phyloP scores from a whole-genome alignment of 2,888 invertebrate species.

The Tricholauxania praeusta region DNA sequence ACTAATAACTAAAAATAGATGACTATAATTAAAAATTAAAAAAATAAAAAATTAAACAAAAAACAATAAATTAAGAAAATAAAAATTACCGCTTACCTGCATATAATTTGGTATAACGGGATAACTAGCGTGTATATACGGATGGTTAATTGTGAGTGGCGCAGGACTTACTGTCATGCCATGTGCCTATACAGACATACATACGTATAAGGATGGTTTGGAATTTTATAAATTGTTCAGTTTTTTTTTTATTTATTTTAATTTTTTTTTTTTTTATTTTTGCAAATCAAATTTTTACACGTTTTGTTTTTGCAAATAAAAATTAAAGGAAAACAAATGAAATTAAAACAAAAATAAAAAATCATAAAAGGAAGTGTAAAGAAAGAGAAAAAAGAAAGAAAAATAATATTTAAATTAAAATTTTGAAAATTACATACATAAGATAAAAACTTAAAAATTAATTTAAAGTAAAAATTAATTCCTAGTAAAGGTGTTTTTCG shows the following conservation, averaged over 20 bases:
- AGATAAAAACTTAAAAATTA: conserved; percentile 33
- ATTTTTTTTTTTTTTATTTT: conserved; percentile 30
- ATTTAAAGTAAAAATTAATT: conserved; percentile 28
- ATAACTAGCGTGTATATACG: conserved; percentile 69
- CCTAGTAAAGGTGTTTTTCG: too few relatives aligned
- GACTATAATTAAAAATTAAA: not conserved
- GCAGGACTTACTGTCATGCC: conserved; percentile 70
- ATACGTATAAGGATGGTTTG: conserved; percentile 46
- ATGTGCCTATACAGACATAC: conserved; percentile 64
- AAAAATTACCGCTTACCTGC: conserved; percentile 65
- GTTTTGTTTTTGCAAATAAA: conserved; percentile 20
- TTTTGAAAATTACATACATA: conserved; percentile 9
- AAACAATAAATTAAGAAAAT: conserved; percentile 41
- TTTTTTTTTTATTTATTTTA: conserved; percentile 43
- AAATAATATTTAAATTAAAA: conserved; percentile 16
- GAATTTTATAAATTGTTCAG: conserved; percentile 44
- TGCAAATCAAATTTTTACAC: conserved; percentile 28
- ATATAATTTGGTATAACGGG: conserved; percentile 69
- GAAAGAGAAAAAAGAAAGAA: conserved; percentile 37
- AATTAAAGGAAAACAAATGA: conserved; percentile 3
- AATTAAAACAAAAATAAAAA: conserved; percentile 17
- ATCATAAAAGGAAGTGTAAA: conserved; percentile 35
- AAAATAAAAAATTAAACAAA: conserved; percentile 29
- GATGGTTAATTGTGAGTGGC: conserved; percentile 70
- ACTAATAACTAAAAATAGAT: conserved; percentile 7